Evolutionary conservation across 2,113 vertebrate species (phyloP).

Genomic region (Osmerus eperlanus): DNA sequence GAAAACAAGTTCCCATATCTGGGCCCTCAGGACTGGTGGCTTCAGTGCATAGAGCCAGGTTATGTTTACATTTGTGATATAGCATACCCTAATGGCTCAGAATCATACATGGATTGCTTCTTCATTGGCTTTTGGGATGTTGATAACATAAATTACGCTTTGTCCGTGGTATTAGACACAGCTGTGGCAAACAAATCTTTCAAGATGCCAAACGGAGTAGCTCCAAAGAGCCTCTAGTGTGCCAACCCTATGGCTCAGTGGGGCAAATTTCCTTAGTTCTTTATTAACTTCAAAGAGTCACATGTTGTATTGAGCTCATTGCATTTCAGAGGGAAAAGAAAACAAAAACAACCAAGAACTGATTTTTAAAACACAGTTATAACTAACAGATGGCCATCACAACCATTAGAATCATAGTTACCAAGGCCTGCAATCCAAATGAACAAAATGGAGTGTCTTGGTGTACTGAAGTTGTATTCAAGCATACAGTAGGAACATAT

Average conservation of each 20-base stretch:
- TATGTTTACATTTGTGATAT: conserved; percentile 38
- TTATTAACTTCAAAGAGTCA: conserved; percentile 30
- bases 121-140: conserved; percentile 24
- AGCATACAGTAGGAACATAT: neutral
- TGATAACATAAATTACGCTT: conserved; percentile 44
- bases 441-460: neutral
- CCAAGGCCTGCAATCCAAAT: conserved; percentile 10
- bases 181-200: conserved; percentile 31
- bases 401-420: conserved; percentile 17
- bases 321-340: conserved; percentile 26
- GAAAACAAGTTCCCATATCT: conserved; percentile 24
- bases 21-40: conserved; percentile 34
- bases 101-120: conserved; percentile 30
- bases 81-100: conserved; percentile 28
- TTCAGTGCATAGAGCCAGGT: conserved; percentile 26
- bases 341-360: conserved; percentile 32
- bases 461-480: conserved; percentile 21
- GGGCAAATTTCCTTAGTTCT: conserved; percentile 14
- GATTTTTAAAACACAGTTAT: conserved; percentile 22
- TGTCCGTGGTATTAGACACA: conserved; percentile 40
- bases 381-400: conserved; percentile 29
- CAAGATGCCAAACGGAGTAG: conserved; percentile 27
- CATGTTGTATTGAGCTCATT: conserved; percentile 15
- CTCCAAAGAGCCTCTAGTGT: conserved; percentile 3
- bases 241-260: conserved; percentile 25